These are phyloP conservation scores for Gila robusta DNA, from an alignment of 2,797 vertebrate genomes.

Conservation along the genomic window DNA sequence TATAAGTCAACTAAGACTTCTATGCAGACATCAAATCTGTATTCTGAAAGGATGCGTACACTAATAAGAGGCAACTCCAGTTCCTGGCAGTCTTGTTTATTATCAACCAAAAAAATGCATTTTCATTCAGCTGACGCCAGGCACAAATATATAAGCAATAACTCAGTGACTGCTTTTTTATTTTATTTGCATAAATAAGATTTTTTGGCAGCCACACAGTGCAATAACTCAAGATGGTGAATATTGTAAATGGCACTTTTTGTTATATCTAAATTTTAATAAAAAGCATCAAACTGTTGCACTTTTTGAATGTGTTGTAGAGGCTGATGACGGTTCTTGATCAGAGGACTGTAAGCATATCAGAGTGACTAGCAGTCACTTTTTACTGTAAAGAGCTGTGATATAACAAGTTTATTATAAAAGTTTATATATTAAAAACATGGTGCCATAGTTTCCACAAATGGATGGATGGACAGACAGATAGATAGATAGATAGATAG, in stretches of 20 bases:
- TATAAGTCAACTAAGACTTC: neutral
- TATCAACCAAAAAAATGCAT: slow-evolving; percentile 8
- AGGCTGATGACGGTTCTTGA: slow-evolving; percentile 45
- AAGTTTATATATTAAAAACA: neutral
- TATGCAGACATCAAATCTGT: slow-evolving; percentile 9
- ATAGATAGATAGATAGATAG: too few relatives aligned
- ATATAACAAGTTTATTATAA: neutral
- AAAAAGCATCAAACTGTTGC: slow-evolving; percentile 58
- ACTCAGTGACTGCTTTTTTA: slow-evolving; percentile 9
- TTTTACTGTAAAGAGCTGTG: slow-evolving; percentile 16
- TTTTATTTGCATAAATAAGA: slow-evolving; percentile 12
- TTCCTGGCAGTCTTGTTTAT: slow-evolving; percentile 5
- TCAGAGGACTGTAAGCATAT: slow-evolving; percentile 49
- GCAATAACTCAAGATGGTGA: neutral
- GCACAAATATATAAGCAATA: slow-evolving; percentile 28
- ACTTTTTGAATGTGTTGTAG: slow-evolving; percentile 63
- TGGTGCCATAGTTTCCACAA: too few relatives aligned
- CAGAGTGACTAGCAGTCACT: neutral
- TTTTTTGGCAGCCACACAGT: slow-evolving; percentile 16
- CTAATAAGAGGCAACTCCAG: slow-evolving; percentile 11
- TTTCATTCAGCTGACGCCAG: slow-evolving; percentile 35
- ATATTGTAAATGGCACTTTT: slow-evolving; percentile 3
- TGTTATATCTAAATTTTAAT: slow-evolving; percentile 2
- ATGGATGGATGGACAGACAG: neutral
- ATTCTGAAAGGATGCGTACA: neutral